A percentile compares a stretch with the other conserved stretches of the same genome.
These are phyloP conservation scores for Oryzias curvinotus DNA, from an alignment of 2,113 vertebrate genomes.

Conservation along the genomic window DNA sequence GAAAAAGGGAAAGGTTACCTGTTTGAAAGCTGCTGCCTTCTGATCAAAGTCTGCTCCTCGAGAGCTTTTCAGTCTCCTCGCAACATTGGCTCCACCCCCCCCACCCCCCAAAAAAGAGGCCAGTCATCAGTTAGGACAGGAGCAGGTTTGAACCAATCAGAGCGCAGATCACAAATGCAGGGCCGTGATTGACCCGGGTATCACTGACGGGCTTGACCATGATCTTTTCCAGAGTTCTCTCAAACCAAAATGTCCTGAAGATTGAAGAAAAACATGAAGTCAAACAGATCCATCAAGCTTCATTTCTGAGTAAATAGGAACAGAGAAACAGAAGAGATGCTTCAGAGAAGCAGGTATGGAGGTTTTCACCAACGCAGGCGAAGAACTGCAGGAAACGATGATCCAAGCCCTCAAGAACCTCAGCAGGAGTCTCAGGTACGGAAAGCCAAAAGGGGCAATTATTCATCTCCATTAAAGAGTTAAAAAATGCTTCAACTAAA, in stretches of 20 bases:
- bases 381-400: background rate
- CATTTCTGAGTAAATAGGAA: too few relatives aligned
- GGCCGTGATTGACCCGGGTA: conserved; percentile 53
- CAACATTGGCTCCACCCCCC: conserved; percentile 33
- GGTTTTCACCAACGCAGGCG: background rate
- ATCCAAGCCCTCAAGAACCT: background rate
- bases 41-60: conserved; percentile 34
- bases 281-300: too few relatives aligned
- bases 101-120: conserved; percentile 42
- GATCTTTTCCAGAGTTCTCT: background rate
- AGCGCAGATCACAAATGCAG: background rate
- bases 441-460: background rate
- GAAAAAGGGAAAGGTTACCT: conserved; percentile 58
- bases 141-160: conserved; percentile 42
- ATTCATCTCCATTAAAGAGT: background rate
- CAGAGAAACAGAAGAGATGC: too few relatives aligned
- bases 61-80: conserved; percentile 47
- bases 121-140: conserved; percentile 47
- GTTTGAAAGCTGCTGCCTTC: conserved; percentile 52
- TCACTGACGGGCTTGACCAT: background rate
- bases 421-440: background rate
- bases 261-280: background rate
- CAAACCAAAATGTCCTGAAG: background rate
- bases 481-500: background rate
- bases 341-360: too few relatives aligned